These are phyloP conservation scores for Pogoniulus pusillus DNA, from an alignment of 2,797 vertebrate genomes.

Conservation along the genomic window DNA sequence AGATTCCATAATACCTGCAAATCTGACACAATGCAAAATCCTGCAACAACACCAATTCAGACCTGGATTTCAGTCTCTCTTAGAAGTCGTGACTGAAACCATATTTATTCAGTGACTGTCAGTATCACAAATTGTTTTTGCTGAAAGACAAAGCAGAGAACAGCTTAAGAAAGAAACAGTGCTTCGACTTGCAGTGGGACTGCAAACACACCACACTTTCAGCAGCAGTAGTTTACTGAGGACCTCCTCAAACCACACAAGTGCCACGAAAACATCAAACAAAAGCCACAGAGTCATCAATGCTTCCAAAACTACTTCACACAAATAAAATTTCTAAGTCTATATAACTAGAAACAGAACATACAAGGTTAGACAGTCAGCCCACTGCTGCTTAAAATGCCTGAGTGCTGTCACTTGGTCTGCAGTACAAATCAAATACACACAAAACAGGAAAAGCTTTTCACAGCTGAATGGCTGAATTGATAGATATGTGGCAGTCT, in stretches of 20 bases:
- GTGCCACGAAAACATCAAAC: rapidly evolving
- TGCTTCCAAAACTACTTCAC: background rate
- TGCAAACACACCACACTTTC: rapidly evolving
- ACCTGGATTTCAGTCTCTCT: background rate
- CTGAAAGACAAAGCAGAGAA: background rate
- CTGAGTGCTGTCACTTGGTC: background rate
- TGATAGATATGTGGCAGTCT: rapidly evolving
- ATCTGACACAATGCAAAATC: background rate
- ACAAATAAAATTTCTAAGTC: background rate
- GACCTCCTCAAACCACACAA: background rate
- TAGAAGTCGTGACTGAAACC: background rate
- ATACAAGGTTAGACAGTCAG: background rate
- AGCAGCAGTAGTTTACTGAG: background rate
- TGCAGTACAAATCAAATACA: background rate
- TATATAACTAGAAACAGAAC: background rate
- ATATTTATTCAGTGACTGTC: background rate
- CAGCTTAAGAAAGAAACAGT: background rate
- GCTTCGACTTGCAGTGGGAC: background rate
- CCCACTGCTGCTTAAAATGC: background rate
- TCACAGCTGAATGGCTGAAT: background rate
- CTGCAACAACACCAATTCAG: background rate
- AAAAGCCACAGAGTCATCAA: background rate
- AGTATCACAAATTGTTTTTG: background rate
- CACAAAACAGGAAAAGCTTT: background rate
- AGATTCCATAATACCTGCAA: conserved; percentile 24